phyloP scores from a whole-genome alignment of 2,888 invertebrate species.

The Drosophila fulvimacula region DNA sequence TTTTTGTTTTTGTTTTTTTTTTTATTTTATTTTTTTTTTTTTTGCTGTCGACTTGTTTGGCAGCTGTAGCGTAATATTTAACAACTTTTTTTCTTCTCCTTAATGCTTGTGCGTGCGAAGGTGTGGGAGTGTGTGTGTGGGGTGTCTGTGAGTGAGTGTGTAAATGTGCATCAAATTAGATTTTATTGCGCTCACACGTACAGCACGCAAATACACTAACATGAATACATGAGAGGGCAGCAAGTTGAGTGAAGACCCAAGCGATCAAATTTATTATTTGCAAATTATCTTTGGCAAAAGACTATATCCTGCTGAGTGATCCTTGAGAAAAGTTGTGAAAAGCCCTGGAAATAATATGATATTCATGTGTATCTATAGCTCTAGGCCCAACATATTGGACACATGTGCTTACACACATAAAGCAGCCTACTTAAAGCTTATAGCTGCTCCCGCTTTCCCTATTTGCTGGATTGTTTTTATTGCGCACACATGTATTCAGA shows the following conservation, averaged over 20 bases:
- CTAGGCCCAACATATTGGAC: background rate
- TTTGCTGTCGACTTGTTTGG: conserved; percentile 14
- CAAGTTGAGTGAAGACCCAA: conserved; percentile 16
- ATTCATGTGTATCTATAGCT: background rate
- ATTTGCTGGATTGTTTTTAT: conserved; percentile 48
- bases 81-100: conserved; percentile 40
- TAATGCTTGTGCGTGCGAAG: conserved; percentile 9
- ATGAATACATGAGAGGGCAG: conserved; percentile 3
- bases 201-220: conserved; percentile 31
- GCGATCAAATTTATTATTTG: conserved; percentile 5
- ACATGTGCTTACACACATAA: conserved; percentile 3
- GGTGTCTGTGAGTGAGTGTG: conserved; percentile 8
- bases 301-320: background rate
- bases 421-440: conserved; percentile 31
- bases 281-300: background rate
- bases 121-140: conserved; percentile 10
- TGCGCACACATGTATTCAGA: conserved; percentile 26
- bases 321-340: background rate
- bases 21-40: conserved; percentile 42
- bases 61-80: conserved; percentile 45
- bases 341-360: background rate
- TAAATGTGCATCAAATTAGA: conserved; percentile 64
- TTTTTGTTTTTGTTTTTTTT: conserved; percentile 24
- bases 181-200: conserved; percentile 65
- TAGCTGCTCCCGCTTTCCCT: conserved; percentile 30